Conservation (phyloP, 2,797 vertebrate genomes). For the Pipistrellus pygmaeus region DNA sequence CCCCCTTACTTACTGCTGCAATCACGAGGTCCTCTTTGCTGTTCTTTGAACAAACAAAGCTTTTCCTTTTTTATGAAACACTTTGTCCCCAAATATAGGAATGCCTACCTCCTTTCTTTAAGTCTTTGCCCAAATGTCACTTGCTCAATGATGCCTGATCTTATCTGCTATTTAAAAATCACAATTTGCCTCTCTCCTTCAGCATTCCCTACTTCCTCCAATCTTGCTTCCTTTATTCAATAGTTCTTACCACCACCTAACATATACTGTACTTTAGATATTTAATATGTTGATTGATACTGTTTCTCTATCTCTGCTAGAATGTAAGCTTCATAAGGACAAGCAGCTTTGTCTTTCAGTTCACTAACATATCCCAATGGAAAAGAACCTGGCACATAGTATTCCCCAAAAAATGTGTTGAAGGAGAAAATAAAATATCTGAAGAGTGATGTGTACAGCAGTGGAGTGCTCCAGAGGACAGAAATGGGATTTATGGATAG, state of each 20-base stretch:
- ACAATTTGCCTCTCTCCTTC: fast-evolving
- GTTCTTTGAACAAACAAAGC: background rate
- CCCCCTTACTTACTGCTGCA: background rate
- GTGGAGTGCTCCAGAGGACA: background rate
- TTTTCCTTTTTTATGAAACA: background rate
- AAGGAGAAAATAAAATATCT: conserved; percentile 3
- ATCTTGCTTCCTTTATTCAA: background rate
- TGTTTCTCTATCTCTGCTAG: background rate
- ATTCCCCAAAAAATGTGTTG: background rate
- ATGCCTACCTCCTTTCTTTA: background rate
- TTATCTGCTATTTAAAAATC: background rate
- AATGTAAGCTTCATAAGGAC: background rate
- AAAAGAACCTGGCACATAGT: background rate
- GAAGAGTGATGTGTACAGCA: background rate
- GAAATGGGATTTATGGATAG: background rate
- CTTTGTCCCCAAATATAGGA: background rate
- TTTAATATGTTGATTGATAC: background rate
- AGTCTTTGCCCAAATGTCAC: background rate
- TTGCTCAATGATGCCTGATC: background rate
- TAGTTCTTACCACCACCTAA: background rate
- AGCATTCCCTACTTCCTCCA: background rate
- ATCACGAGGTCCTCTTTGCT: background rate
- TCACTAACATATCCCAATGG: background rate
- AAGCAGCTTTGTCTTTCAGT: background rate
- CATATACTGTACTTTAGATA: too few relatives aligned